phyloP scores from a whole-genome alignment of 2,797 vertebrate species.

The Pteronotus mesoamericanus region DNA sequence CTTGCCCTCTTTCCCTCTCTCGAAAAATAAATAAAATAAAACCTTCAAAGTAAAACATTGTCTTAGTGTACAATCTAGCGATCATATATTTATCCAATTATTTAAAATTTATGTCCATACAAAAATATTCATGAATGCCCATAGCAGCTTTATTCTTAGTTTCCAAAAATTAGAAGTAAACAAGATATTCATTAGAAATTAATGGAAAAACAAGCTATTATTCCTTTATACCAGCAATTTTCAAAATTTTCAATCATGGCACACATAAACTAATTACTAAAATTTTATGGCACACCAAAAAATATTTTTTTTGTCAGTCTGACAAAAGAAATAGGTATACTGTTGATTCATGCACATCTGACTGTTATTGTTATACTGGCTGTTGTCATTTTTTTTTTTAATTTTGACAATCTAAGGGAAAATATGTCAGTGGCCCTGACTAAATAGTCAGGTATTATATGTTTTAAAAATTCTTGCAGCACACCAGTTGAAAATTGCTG shows the following conservation, averaged over 20 bases:
- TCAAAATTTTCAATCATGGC: not conserved
- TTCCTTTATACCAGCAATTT: not conserved
- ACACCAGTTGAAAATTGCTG: not conserved
- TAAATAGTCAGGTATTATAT: too few species aligned
- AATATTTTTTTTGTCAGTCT: not conserved
- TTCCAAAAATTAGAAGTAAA: not conserved
- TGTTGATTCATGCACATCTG: not conserved
- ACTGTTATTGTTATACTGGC: not conserved
- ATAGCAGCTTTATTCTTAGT: not conserved
- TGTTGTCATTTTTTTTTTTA: not conserved
- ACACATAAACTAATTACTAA: not conserved
- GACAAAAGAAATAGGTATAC: not conserved
- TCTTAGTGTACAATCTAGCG: not conserved
- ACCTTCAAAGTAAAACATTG: too few species aligned
- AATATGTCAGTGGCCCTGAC: not conserved
- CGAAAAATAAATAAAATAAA: too few species aligned
- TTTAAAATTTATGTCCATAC: not conserved
- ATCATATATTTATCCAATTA: not conserved
- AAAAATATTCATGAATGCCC: not conserved
- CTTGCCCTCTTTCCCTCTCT: too few species aligned
- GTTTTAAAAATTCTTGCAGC: not conserved
- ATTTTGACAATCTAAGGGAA: not conserved
- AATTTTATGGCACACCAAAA: not conserved
- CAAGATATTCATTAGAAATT: not conserved
- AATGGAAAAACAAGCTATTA: not conserved